Conservation (phyloP, 1,140 invertebrate species). For the Acromyrmex heyeri region DNA sequence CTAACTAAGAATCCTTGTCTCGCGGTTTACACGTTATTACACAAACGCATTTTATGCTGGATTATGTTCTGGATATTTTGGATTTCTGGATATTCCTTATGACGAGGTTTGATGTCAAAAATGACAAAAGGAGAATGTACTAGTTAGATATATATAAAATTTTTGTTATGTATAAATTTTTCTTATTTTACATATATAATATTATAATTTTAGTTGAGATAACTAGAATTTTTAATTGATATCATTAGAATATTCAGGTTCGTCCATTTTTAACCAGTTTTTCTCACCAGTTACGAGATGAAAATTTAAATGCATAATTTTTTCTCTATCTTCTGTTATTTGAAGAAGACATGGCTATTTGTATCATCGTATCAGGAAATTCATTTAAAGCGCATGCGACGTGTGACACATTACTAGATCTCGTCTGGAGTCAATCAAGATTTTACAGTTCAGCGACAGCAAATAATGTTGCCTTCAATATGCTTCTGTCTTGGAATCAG, state of each 20-base stretch:
- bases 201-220: too few relatives aligned
- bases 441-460: neutral
- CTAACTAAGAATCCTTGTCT: conserved; percentile 45
- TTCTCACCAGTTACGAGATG: neutral
- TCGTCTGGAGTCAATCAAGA: neutral
- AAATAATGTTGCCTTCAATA: neutral
- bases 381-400: neutral
- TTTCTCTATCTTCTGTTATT: neutral
- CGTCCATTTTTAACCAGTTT: too few relatives aligned
- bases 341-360: neutral
- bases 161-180: too few relatives aligned
- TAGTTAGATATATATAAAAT: too few relatives aligned
- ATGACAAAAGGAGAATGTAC: neutral
- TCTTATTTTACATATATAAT: too few relatives aligned
- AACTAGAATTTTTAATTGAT: too few relatives aligned
- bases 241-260: too few relatives aligned
- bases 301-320: neutral
- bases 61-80: neutral
- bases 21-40: conserved; percentile 34
- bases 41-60: neutral
- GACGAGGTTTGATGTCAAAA: neutral
- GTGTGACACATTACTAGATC: neutral
- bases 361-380: neutral
- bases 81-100: neutral
- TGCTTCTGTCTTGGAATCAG: neutral